Conservation (phyloP, 1,140 invertebrate genomes). For the Pararge aegeria region DNA sequence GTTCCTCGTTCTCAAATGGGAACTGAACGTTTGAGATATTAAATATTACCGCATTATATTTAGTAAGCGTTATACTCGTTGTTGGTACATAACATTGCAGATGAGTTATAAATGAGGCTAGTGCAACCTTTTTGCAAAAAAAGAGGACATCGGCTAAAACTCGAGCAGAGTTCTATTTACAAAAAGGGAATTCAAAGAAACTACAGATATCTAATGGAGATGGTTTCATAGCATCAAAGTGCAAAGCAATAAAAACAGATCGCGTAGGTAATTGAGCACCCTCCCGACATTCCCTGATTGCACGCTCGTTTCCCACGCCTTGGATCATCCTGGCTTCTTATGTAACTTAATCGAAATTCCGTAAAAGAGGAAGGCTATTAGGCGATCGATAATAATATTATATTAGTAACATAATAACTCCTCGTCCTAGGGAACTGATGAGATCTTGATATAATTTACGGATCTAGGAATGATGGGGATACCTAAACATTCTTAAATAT, state of each 20-base stretch:
- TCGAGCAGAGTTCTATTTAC: neutral
- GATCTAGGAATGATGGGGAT: too few species aligned
- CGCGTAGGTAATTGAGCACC: conserved; percentile 62
- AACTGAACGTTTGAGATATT: too few species aligned
- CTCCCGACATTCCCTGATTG: conserved; percentile 63
- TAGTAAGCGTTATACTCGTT: too few species aligned
- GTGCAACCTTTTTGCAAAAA: neutral
- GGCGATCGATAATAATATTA: conserved; percentile 18
- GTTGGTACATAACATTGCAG: too few species aligned
- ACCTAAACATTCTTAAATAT: too few species aligned
- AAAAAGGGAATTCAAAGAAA: conserved; percentile 5
- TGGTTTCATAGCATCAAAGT: conserved; percentile 47
- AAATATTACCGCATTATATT: too few species aligned
- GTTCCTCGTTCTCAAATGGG: too few species aligned
- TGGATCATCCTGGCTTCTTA: conserved; percentile 48
- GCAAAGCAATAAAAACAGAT: conserved; percentile 63
- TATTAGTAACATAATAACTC: conserved; percentile 12
- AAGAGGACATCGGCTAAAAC: neutral
- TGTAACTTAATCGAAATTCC: conserved; percentile 61
- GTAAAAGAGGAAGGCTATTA: conserved; percentile 24
- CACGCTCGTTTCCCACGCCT: conserved; percentile 61
- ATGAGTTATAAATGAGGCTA: too few species aligned
- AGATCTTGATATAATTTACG: too few species aligned
- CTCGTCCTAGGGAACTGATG: neutral
- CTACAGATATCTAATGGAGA: conserved; percentile 28